Evolutionary conservation across 2,113 vertebrate species (phyloP).

Genomic region (Rhinopomastus cyanomelas): DNA sequence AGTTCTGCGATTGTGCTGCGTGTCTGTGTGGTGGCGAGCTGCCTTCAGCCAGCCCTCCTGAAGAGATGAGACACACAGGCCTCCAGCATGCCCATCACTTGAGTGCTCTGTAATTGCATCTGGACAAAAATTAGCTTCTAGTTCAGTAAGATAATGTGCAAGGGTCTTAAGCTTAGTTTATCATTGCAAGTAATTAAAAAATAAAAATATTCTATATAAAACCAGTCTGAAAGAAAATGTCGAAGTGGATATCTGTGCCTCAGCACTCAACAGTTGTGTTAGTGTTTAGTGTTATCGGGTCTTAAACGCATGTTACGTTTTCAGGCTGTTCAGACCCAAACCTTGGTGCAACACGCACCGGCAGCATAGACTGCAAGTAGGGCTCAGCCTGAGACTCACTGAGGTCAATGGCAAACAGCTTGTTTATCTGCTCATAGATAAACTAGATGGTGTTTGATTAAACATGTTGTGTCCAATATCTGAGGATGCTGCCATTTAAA

Average conservation of each 20-base stretch:
- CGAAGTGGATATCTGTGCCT: background rate
- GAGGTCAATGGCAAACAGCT: background rate
- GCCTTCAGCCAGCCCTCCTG: background rate
- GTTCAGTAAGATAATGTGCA: background rate
- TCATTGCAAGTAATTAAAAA: slow-evolving; percentile 12
- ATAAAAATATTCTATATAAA: background rate
- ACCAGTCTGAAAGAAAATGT: background rate
- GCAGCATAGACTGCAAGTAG: background rate
- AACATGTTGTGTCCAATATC: fast-evolving
- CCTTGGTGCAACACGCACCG: background rate
- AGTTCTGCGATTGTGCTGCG: background rate
- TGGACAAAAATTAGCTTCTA: background rate
- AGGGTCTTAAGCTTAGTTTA: background rate
- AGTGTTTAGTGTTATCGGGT: background rate
- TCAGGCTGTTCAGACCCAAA: background rate
- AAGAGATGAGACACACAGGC: background rate
- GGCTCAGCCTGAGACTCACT: background rate
- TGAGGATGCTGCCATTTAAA: background rate
- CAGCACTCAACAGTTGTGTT: background rate
- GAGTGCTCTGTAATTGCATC: slow-evolving; percentile 7
- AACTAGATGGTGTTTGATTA: background rate
- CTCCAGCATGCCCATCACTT: background rate
- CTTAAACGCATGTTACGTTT: background rate
- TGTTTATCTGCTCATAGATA: background rate
- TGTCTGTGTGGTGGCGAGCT: background rate